Percentiles rank a stretch among this genome's conserved stretches.
Evolutionary conservation across 2,888 invertebrate species (phyloP).

Genomic region (Exephanes ischioxanthus): DNA sequence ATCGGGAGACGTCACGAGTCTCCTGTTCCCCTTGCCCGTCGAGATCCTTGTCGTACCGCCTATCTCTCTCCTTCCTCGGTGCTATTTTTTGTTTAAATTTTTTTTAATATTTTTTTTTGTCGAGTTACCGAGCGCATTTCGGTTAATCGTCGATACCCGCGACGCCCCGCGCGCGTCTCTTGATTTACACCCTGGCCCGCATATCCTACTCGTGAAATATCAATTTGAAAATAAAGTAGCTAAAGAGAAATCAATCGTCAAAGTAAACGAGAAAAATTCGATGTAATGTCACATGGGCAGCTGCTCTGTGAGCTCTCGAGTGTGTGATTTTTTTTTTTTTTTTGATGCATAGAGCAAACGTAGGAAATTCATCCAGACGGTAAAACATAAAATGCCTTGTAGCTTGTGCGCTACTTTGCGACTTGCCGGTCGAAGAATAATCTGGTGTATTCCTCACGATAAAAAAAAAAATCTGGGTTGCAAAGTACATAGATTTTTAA

Average conservation of each 20-base stretch:
- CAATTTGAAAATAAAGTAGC: background rate
- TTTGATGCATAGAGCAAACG: conserved; percentile 16
- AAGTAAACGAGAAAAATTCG: background rate
- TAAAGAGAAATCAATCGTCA: background rate
- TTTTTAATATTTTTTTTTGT: background rate
- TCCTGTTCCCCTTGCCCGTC: background rate
- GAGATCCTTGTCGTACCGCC: background rate
- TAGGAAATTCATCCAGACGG: conserved; percentile 22
- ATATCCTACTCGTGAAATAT: conserved; percentile 26
- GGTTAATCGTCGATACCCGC: conserved; percentile 74
- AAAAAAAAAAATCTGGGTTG: background rate
- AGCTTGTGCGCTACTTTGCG: conserved; percentile 14
- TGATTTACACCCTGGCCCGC: conserved; percentile 36
- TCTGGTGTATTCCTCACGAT: background rate
- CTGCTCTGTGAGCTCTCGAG: conserved; percentile 7
- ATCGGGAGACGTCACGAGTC: background rate
- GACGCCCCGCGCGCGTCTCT: conserved; percentile 75
- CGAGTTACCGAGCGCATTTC: conserved; percentile 80
- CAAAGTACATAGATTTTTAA: background rate
- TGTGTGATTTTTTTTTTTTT: background rate
- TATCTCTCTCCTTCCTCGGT: conserved; percentile 4
- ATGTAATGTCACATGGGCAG: background rate
- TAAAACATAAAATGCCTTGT: conserved; percentile 9
- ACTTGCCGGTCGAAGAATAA: background rate
- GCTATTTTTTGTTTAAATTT: background rate